phyloP scores from a whole-genome alignment of 2,888 invertebrate genomes.

The Encarsia formosa region DNA sequence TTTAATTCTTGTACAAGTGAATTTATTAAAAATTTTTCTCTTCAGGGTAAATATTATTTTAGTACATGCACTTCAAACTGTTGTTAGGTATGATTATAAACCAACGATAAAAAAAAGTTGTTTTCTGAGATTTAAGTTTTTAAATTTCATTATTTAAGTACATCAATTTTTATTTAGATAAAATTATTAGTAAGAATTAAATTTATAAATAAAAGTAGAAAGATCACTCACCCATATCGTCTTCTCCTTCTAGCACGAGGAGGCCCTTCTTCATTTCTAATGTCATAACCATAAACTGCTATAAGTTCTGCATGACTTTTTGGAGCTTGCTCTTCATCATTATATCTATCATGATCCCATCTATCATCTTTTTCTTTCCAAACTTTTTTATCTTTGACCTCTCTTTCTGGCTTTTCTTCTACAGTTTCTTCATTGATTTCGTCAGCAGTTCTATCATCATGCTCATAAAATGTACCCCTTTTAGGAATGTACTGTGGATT shows the following conservation, averaged over 20 bases:
- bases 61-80: no score
- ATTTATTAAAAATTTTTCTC: no score
- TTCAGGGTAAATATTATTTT: no score
- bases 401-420: slow-evolving; percentile 42
- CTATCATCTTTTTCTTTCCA: slow-evolving; percentile 64
- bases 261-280: slow-evolving; percentile 86
- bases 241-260: slow-evolving; percentile 81
- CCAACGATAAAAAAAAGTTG: no score
- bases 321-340: slow-evolving; percentile 76
- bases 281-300: slow-evolving; percentile 88
- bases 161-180: not conserved
- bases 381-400: slow-evolving; percentile 50
- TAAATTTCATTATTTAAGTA: no score
- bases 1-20: no score
- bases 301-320: slow-evolving; percentile 82
- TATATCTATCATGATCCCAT: slow-evolving; percentile 86
- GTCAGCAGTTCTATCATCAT: slow-evolving; percentile 83
- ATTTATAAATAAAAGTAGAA: not conserved
- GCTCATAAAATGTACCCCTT: slow-evolving; percentile 93
- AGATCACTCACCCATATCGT: slow-evolving; percentile 69
- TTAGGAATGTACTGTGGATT: slow-evolving; percentile 98
- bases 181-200: slow-evolving; percentile 4
- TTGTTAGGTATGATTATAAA: no score
- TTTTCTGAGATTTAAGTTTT: no score
- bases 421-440: slow-evolving; percentile 46